phyloP scores from a whole-genome alignment of 2,888 invertebrate species.

The Cristatella mucedo region DNA sequence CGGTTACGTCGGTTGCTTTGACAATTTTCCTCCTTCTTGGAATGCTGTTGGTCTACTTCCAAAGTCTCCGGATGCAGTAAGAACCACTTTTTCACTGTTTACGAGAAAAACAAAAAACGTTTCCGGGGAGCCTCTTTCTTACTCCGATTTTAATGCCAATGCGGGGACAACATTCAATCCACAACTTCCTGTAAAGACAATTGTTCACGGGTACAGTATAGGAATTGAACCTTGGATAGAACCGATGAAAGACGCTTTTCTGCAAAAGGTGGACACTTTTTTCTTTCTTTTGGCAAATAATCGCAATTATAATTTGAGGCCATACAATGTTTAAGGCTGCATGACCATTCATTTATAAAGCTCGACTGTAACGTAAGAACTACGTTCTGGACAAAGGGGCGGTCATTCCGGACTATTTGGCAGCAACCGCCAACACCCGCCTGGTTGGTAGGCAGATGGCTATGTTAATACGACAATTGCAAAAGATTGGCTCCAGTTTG shows the following conservation, averaged over 20 bases:
- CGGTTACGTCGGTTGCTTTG: conserved; percentile 20
- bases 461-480: too few species aligned
- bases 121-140: conserved; percentile 41
- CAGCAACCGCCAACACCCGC: conserved; percentile 76
- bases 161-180: conserved; percentile 63
- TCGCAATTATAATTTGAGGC: too few species aligned
- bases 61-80: conserved; percentile 39
- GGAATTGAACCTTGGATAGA: conserved; percentile 82
- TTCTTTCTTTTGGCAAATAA: too few species aligned
- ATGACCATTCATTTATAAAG: too few species aligned
- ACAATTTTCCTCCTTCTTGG: conserved; percentile 20
- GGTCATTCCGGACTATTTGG: conserved; percentile 48
- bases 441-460: conserved; percentile 69
- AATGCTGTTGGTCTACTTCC: conserved; percentile 18
- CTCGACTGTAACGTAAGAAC: conserved; percentile 18
- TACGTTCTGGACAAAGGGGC: conserved; percentile 21
- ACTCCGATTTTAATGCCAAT: conserved; percentile 54
- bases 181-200: conserved; percentile 62
- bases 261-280: conserved; percentile 70
- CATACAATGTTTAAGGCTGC: too few species aligned
- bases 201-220: conserved; percentile 82
- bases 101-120: conserved; percentile 27
- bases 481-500: not conserved
- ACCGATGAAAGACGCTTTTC: conserved; percentile 74
- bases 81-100: conserved; percentile 64